Evolutionary conservation across 2,113 vertebrate genomes (phyloP).

Genomic region (Notiomystis cincta): DNA sequence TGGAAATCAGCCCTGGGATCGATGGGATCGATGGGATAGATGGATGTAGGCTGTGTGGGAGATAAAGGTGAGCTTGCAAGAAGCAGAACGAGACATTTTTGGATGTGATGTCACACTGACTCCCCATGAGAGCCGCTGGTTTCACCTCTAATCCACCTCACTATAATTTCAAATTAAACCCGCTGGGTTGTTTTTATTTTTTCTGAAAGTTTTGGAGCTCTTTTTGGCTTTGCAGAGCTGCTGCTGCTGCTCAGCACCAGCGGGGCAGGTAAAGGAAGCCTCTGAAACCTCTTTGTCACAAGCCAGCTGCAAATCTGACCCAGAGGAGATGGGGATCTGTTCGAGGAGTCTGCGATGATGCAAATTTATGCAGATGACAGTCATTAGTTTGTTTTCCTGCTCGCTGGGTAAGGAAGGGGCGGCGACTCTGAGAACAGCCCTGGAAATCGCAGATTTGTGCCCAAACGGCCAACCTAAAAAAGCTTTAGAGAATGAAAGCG

Average conservation of each 20-base stretch:
- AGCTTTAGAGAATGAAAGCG: background rate
- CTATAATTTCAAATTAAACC: background rate
- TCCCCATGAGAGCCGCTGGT: background rate
- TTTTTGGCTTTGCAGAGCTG: background rate
- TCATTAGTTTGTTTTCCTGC: background rate
- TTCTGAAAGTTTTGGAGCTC: background rate
- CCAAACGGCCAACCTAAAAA: background rate
- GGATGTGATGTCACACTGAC: background rate
- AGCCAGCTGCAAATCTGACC: background rate
- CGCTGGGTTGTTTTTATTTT: background rate
- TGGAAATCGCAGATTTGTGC: background rate
- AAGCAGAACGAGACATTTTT: background rate
- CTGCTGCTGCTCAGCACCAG: background rate
- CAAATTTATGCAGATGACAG: conserved; percentile 11
- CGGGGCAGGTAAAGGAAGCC: background rate
- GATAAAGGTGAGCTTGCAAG: background rate
- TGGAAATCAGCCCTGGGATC: background rate
- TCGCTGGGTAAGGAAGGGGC: background rate
- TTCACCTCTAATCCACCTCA: background rate
- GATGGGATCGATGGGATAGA: background rate
- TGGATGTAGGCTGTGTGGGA: background rate
- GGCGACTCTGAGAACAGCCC: background rate
- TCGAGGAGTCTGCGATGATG: background rate
- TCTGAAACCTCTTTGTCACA: background rate
- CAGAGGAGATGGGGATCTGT: background rate